Evolutionary conservation across 2,113 vertebrate species (phyloP).

Genomic region (Cyprinodon brontotheroides): DNA sequence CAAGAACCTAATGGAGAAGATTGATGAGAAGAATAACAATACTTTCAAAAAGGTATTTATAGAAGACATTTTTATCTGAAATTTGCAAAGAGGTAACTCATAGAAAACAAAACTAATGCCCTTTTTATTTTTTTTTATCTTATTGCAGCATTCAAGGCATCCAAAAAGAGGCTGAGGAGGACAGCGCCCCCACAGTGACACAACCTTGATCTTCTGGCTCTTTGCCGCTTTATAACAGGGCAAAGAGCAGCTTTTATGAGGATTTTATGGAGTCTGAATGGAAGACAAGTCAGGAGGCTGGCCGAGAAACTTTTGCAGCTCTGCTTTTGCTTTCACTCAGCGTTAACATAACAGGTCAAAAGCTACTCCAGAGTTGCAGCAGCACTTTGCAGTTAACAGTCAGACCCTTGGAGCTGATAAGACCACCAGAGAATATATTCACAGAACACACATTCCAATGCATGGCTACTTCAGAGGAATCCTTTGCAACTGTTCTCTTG

Average conservation of each 20-base stretch:
- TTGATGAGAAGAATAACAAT: slow-evolving; percentile 24
- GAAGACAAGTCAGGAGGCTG: neutral
- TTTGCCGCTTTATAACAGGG: slow-evolving; percentile 22
- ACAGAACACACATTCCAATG: neutral
- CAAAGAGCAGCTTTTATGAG: slow-evolving; percentile 27
- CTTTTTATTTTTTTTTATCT: slow-evolving; percentile 6
- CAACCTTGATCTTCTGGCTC: neutral
- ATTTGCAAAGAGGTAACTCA: neutral
- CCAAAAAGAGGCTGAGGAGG: slow-evolving; percentile 18
- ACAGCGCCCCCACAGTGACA: neutral
- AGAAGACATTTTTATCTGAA: neutral
- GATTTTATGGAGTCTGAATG: slow-evolving; percentile 26
- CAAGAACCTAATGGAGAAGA: neutral
- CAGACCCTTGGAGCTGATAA: slow-evolving; percentile 6
- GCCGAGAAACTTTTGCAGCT: slow-evolving; percentile 19
- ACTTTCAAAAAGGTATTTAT: neutral
- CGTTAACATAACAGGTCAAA: slow-evolving; percentile 26
- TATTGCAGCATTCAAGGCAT: neutral
- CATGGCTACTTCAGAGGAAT: slow-evolving; percentile 21
- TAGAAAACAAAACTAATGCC: neutral
- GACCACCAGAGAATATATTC: neutral
- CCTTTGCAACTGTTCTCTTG: slow-evolving; percentile 1
- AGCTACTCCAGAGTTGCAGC: neutral
- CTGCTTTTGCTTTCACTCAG: slow-evolving; percentile 60
- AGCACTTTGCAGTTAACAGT: slow-evolving; percentile 3